A percentile compares a stretch with the other conserved stretches of the same genome.
These are phyloP conservation scores for Verasper variegatus DNA, from an alignment of 2,113 vertebrate species.

Conservation along the genomic window DNA sequence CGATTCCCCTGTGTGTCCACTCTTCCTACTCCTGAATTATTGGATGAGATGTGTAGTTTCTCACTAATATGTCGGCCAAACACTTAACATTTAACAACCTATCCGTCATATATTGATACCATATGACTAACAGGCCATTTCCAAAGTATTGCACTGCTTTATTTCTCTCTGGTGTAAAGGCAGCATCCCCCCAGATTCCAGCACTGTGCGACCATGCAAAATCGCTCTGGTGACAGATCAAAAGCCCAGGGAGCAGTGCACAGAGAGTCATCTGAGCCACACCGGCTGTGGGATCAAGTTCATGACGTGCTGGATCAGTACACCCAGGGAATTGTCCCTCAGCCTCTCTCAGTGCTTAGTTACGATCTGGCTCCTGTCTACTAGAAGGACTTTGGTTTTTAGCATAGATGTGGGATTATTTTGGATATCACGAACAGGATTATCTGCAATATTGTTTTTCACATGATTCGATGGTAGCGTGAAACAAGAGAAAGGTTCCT, in stretches of 20 bases:
- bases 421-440: slow-evolving; percentile 27
- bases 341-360: slow-evolving; percentile 37
- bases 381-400: slow-evolving; percentile 3
- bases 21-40: not conserved
- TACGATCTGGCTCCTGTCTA: slow-evolving; percentile 44
- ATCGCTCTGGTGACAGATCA: slow-evolving; percentile 72
- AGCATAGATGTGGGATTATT: slow-evolving; percentile 48
- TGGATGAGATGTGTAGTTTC: not conserved
- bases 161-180: slow-evolving; percentile 29
- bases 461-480: slow-evolving; percentile 27
- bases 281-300: slow-evolving; percentile 69
- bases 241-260: slow-evolving; percentile 56
- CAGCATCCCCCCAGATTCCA: slow-evolving; percentile 31
- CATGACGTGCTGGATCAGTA: slow-evolving; percentile 65
- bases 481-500: slow-evolving; percentile 29
- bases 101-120: not conserved
- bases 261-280: slow-evolving; percentile 77
- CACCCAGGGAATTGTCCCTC: slow-evolving; percentile 62
- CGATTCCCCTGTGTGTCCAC: not conserved
- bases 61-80: not conserved
- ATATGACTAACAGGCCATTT: slow-evolving; percentile 1
- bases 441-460: slow-evolving; percentile 34
- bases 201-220: slow-evolving; percentile 49
- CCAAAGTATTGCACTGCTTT: not conserved
- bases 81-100: not conserved